These are phyloP conservation scores for pig (Sus scrofa) DNA, from an alignment of 2,113 vertebrate species.

Conservation along the genomic window T2T-Sscrofa CM000824.6:143474001-143474500, in stretches of 20 bases:
- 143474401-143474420: not conserved
- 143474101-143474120: not conserved
- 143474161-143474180: conserved; percentile 2
- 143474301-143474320: not conserved
- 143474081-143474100: not conserved
- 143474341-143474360: not conserved
- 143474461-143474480: not conserved
- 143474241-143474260: not conserved
- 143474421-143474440: not conserved
- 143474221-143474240: not conserved
- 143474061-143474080: not conserved
- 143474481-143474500: not conserved
- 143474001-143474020: not conserved
- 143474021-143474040: not conserved
- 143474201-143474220: not conserved
- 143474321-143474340: not conserved
- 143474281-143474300: not conserved
- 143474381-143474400: not conserved
- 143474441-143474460: not conserved
- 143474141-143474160: not conserved
- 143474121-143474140: not conserved
- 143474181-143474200: not conserved
- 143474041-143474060: not conserved
- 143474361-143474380: not conserved
- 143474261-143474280: not conserved